Percentiles rank a stretch among this genome's conserved stretches.
Conservation (phyloP, 2,797 vertebrate genomes). For the Acrossocheilus wenchowensis region DNA sequence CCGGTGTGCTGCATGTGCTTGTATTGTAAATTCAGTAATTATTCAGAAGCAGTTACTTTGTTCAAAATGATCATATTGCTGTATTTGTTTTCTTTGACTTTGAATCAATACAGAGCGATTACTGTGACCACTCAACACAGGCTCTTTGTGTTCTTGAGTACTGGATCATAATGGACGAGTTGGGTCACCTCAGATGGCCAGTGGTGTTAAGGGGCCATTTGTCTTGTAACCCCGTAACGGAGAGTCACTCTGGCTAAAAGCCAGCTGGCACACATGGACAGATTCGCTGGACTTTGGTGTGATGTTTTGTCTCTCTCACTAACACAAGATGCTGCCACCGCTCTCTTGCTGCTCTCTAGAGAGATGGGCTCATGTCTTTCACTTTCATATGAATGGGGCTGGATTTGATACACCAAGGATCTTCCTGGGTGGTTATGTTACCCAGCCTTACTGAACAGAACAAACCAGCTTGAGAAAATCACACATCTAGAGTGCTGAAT, state of each 20-base stretch:
- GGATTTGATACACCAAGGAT: slow-evolving; percentile 6
- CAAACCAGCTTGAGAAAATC: slow-evolving; percentile 3
- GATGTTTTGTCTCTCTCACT: background rate
- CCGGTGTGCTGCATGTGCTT: no score
- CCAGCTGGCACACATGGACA: slow-evolving; percentile 60
- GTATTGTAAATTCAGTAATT: background rate
- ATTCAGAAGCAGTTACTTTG: background rate
- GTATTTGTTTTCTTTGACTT: slow-evolving; percentile 30
- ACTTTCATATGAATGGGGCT: slow-evolving; percentile 33
- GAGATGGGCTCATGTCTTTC: slow-evolving; percentile 12
- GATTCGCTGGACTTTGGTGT: slow-evolving; percentile 49
- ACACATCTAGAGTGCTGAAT: background rate
- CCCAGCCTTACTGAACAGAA: background rate
- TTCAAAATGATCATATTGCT: background rate
- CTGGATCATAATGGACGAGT: slow-evolving; percentile 67
- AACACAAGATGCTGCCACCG: background rate
- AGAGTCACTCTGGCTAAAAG: slow-evolving; percentile 70
- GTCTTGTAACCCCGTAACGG: slow-evolving; percentile 65
- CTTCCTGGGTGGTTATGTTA: background rate
- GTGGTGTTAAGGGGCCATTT: slow-evolving; percentile 69
- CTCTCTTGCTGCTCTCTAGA: slow-evolving; percentile 20
- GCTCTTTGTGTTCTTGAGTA: slow-evolving; percentile 44
- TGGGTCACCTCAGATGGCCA: slow-evolving; percentile 66
- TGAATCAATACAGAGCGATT: slow-evolving; percentile 11
- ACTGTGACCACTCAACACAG: slow-evolving; percentile 22